Base-by-base conservation (phyloP, 1,140 invertebrate genomes). In the Anthonomus grandis region DNA sequence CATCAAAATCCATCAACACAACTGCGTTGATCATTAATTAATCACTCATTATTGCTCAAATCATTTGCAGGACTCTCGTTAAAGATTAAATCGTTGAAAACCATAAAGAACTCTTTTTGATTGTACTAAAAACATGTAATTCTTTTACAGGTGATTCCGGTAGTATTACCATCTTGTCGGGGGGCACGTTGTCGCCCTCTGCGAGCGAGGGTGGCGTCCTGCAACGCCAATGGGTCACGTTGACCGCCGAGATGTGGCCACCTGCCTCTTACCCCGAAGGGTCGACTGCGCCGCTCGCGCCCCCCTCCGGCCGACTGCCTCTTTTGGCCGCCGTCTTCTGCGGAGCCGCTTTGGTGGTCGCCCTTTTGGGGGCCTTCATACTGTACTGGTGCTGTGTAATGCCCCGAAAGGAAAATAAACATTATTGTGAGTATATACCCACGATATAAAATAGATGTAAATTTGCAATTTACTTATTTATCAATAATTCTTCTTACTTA, bases 311-410 rank as follows among this genome's bases (percentile, higher is more conserved):
- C 19, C 74, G 79, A 52, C 63, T 79, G 45, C 78, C 79, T 4
- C 62, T 80, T 31, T 57, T 80, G 23, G 75, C 79, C 19, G 78
- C 78, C 18, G 72, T 76, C 10, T 76, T 78, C 54, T 75, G 74
- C 51, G 79, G 79, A 12, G 75, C 75, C 17, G 70, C 75, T 17
- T 65, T 81, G 9, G 69, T 81, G 6, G 64, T 79, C 45, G 68
- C 78, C 44, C 59, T 76, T 6, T 58, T 80, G 37, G 62, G 74
- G 49, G 75, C 74, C 4, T 67, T 75, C 23, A 59, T 80, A 22
- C 60, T 79, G 8, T 81, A 79, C 72, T 70, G 76, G 45, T 80
- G 78, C 62, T 81, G 79, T 65, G 69, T 76, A 51, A 72, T 75
- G 67, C 72, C 75, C 6, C 71, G 74, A 31, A 68, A 70, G 27